Percentiles rank a stretch among this genome's conserved stretches.
Conservation (phyloP, 2,888 invertebrate genomes). For the Dasysyrphus tricinctus region DNA sequence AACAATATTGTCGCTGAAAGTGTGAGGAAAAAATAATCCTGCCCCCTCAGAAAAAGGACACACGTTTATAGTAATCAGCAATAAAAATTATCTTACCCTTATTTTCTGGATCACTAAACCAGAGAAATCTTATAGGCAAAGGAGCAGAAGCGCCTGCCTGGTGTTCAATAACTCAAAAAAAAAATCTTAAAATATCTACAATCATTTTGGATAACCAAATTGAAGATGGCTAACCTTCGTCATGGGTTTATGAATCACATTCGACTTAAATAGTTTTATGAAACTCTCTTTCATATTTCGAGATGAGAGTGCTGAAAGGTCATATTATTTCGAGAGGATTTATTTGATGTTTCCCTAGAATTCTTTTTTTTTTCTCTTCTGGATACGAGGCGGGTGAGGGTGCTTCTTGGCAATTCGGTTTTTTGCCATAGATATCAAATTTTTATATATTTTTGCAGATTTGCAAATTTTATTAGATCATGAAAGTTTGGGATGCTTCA, state of each 20-base stretch:
- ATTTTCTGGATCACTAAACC: constrained; percentile 60
- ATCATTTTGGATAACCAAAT: constrained; percentile 1
- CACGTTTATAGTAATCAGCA: constrained; percentile 17
- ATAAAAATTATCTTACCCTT: constrained; percentile 32
- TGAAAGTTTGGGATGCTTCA: not conserved
- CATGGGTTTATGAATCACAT: constrained; percentile 18
- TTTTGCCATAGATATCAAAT: constrained; percentile 18
- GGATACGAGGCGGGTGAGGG: not conserved
- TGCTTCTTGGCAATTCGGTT: constrained; percentile 13
- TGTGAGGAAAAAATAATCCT: not conserved
- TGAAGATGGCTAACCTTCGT: constrained; percentile 44
- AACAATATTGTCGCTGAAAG: constrained; percentile 12
- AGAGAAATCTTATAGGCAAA: not conserved
- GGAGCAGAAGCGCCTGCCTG: too few relatives aligned
- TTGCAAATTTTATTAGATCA: constrained; percentile 36
- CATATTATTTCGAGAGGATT: constrained; percentile 32
- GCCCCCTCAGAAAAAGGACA: not conserved
- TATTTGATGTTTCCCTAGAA: constrained; percentile 21
- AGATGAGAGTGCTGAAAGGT: constrained; percentile 29
- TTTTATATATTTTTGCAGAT: constrained; percentile 26
- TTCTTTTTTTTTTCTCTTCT: not conserved
- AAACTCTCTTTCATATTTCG: not conserved
- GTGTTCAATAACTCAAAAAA: not conserved
- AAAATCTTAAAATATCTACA: constrained; percentile 10
- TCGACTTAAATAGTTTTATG: constrained; percentile 47